Conservation (phyloP, 2,797 vertebrate species). For the Australoheros facetus region DNA sequence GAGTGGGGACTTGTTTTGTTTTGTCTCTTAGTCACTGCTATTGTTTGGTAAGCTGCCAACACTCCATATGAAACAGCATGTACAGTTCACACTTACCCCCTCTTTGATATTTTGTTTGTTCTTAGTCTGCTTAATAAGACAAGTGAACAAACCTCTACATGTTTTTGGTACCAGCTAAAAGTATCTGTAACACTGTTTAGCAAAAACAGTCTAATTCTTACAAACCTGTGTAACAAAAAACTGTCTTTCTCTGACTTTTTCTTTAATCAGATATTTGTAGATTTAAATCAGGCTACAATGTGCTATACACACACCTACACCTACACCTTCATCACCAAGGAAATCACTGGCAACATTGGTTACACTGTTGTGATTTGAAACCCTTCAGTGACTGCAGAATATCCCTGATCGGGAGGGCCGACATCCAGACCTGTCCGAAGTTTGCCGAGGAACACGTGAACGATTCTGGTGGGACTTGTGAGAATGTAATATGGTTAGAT, state of each 20-base stretch:
- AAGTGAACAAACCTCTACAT: not conserved
- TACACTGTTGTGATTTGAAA: too few species aligned
- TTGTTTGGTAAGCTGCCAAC: constrained; percentile 11
- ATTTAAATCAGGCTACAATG: not conserved
- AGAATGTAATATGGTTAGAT: not conserved
- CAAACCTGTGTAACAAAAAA: not conserved
- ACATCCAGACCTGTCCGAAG: too few species aligned
- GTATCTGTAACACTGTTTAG: not conserved
- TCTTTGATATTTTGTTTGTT: not conserved
- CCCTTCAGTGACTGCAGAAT: too few species aligned
- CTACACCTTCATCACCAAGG: too few species aligned
- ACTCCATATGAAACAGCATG: not conserved
- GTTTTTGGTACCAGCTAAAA: not conserved
- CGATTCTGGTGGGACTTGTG: not conserved
- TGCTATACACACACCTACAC: not conserved
- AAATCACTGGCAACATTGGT: too few species aligned
- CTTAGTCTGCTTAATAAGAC: not conserved
- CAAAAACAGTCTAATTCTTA: not conserved
- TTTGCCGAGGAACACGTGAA: not conserved
- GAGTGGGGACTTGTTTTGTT: constrained; percentile 27
- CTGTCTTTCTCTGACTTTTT: too few species aligned
- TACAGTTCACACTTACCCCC: not conserved
- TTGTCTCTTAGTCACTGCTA: constrained; percentile 5
- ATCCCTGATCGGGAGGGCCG: too few species aligned
- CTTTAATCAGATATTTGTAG: not conserved